Evolutionary conservation across 1,140 invertebrate species (phyloP).

Genomic region (Diachasmimorpha longicaudata): DNA sequence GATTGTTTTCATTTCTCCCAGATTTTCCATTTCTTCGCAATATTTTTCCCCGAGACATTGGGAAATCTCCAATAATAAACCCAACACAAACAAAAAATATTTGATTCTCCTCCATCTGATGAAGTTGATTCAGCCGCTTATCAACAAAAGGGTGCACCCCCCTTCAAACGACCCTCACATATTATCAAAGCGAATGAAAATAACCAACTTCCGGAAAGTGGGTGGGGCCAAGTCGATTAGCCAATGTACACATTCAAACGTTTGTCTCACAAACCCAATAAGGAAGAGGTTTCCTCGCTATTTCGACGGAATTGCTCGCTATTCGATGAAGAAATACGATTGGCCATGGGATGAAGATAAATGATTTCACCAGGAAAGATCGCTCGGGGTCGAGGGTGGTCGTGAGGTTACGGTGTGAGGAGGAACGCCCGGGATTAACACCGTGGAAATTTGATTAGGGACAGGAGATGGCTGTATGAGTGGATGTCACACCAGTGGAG

Average conservation of each 20-base stretch:
- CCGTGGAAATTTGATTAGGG: slow-evolving; percentile 1
- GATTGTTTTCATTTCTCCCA: too few relatives aligned
- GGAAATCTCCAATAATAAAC: too few relatives aligned
- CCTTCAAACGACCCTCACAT: neutral
- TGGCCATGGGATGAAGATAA: slow-evolving; percentile 24
- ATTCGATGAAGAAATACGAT: slow-evolving; percentile 23
- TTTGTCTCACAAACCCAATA: neutral
- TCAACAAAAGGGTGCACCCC: neutral
- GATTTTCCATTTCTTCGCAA: too few relatives aligned
- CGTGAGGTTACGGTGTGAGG: neutral
- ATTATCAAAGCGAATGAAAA: neutral
- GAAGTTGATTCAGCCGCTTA: too few relatives aligned
- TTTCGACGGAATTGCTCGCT: slow-evolving; percentile 16
- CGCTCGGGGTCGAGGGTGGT: neutral
- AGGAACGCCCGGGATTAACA: slow-evolving; percentile 1
- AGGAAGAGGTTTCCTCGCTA: slow-evolving; percentile 13
- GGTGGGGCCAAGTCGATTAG: neutral
- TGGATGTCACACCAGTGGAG: neutral
- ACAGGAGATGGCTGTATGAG: neutral
- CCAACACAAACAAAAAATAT: too few relatives aligned
- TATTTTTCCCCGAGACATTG: too few relatives aligned
- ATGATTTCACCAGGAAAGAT: neutral
- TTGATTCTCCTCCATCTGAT: neutral
- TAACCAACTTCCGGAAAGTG: neutral
- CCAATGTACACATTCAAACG: neutral